Evolutionary conservation across 2,113 vertebrate genomes (phyloP), one percentile per base, ranked within the genome.

Genomic region (Willisornis vidua): DNA sequence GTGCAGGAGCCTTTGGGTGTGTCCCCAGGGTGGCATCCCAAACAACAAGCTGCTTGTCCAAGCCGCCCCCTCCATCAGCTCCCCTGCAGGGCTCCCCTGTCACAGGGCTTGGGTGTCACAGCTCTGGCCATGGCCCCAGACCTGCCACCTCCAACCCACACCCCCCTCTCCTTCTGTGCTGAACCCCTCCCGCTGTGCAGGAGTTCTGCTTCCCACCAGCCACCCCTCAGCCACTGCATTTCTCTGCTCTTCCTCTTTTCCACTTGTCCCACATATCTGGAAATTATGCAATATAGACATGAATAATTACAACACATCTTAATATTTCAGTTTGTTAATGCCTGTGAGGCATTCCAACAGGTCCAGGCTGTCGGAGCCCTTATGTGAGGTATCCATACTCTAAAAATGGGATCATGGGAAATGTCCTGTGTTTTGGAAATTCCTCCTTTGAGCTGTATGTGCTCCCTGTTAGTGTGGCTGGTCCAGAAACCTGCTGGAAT

Each of bases 331-430:
- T 89, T 89, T 7, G 5, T 79, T 85, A 79, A 76, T 85, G 85
- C 83, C 72, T 75, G 19, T 90, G 91, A 8, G 7, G 57, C 51
- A 77, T 77, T 96, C 93, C 90, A 90, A 26, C 78, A 90, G 66
- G 51, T 65, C 76, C 48, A 48, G 14, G 55, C 52, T 58, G 54
- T 79, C 83, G 77, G 55, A 83, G 57, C 79, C 49, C 65, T 67
- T 73, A 58, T 73, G 29, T 91, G 85, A 95, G 88, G 81, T 97
- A 86, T 73, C 89, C 83, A 10, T 55, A 74, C 72, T 61, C 39
- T 79, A 87, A 88, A 87, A 89, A 93, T 55, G 58, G 90, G 85
- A 77, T 82, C 92, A 96, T 62, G 76, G 67, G 85, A 91, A 95
- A 89, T 5, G 31, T 35, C 82, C 59, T 39, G 8, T 88, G 49